Conservation (phyloP, 1,140 invertebrate species). For the Achroia grisella region DNA sequence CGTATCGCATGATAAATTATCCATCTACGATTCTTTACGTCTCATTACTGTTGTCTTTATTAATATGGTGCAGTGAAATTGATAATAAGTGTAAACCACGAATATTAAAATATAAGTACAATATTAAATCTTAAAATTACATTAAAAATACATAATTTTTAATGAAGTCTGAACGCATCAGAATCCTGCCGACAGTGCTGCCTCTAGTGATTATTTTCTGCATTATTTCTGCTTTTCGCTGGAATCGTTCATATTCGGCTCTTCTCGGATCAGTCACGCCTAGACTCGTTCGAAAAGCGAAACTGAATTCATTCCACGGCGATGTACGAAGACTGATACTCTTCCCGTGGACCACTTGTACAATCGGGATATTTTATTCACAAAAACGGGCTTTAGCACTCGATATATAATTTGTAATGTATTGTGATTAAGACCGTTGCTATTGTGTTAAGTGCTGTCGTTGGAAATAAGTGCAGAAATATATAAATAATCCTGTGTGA, state of each 20-base stretch:
- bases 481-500: constrained; percentile 50
- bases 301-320: constrained; percentile 68
- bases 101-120: neutral
- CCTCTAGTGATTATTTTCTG: constrained; percentile 25
- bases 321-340: constrained; percentile 67
- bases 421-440: constrained; percentile 50
- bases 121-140: too few species aligned
- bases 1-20: too few species aligned
- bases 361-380: constrained; percentile 56
- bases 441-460: constrained; percentile 57
- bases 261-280: constrained; percentile 65
- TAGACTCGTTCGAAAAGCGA: constrained; percentile 71
- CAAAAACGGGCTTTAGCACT: constrained; percentile 49
- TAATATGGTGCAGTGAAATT: too few species aligned
- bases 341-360: constrained; percentile 62
- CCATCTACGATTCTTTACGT: too few species aligned
- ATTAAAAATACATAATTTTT: neutral
- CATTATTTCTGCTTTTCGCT: constrained; percentile 16
- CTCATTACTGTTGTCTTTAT: too few species aligned
- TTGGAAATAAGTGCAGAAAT: constrained; percentile 53
- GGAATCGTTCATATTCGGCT: constrained; percentile 50
- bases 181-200: constrained; percentile 23
- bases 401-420: constrained; percentile 50
- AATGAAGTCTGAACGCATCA: constrained; percentile 34
- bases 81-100: too few species aligned